Evolutionary conservation across 2,888 invertebrate species (phyloP), one percentile per base, ranked within the genome.

Genomic region (Eupithecia vulgata): DNA sequence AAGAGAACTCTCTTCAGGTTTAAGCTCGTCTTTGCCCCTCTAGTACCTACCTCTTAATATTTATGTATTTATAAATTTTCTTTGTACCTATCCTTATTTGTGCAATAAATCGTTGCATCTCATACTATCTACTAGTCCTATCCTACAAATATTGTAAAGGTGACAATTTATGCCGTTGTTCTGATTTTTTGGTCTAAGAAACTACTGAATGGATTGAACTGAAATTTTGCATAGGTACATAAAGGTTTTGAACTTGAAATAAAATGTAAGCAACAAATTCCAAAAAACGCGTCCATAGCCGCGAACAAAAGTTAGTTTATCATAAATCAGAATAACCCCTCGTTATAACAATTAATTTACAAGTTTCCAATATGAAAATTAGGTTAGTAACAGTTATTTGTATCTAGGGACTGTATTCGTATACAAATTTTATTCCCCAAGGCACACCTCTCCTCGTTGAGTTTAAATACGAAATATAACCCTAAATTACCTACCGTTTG

Each of bases 381-480:
- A 25, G 21, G 12, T 57, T 57, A 25, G 25, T 21, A 52, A 21
- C 10, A 12, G 10, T 25, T 57, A 25, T 13, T 5, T 57, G 57
- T 17, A n/a, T 6, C 48, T 48, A 37, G 37, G 37, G 8, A 37
- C 5, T 42, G 42, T 42, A n/a, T 48, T n/a, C 45, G n/a, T n/a
- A n/a, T 25, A 57, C 57, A 57, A 21, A 52, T 52, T 10, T 21
- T 13, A 37, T 37, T 73, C 78, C 80, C 78, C 40, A 72, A 70
- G 80, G 73, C 74, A 74, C 74, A 78, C 77, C 75, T 77, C 76
- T 76, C 62, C 76, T 73, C 76, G 76, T 80, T 70, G 75, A 76
- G 72, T 77, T 79, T 74, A 77, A 79, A 78, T 78, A 71, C 76
- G 72, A 78, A 75, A 79, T 76, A 57, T 57, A 57, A 57, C 57